Evolutionary conservation across 2,888 invertebrate species (phyloP), one percentile per base, ranked within the genome.

Genomic region (Antheraea yamamai): DNA sequence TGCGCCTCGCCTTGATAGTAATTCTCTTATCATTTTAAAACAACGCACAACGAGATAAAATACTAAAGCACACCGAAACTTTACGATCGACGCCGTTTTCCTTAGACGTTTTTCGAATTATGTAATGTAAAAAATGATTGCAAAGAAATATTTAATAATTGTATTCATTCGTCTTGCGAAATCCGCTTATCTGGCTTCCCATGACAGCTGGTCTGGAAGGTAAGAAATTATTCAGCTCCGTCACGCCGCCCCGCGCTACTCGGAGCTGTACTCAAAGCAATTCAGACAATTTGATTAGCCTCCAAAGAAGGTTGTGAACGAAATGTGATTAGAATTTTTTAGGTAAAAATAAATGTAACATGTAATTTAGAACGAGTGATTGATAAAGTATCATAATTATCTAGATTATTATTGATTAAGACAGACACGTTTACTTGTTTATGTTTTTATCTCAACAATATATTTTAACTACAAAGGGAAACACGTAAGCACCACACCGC

Each of bases 201-300:
- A 70, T 70, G 70, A 70, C 39, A 70, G 39, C 70, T 70, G 70
- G 70, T 70, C 39, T 35, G 70, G 10, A 39, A 39, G 70, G 70
- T 39, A 70, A 35, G 39, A 39, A 70, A 70, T 70, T 70, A 39
- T 20, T 39, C 20, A 20, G 10, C 70, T 39, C 16, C 39, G 39
- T 20, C 35, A 39, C n/a, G 20, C 35, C 18, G 35, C 35, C 2
- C 20, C 55, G 47, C 47, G 47, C 47, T 47, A 4, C 20, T 7
- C 20, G 20, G 52, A 18, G 64, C 26, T 16, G 3, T 30, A 66
- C 6, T 30, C 64, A 18, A 66, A 66, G 64, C 64, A 26, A 64
- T 64, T 66, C 30, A 12, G 64, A 64, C 10, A 35, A 70, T 39
- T 39, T 70, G 39, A 70, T 70, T 70, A 20, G 12, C 70, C 39